These are phyloP conservation scores for Caretta caretta DNA, from an alignment of 2,113 vertebrate species.

Conservation along the genomic window DNA sequence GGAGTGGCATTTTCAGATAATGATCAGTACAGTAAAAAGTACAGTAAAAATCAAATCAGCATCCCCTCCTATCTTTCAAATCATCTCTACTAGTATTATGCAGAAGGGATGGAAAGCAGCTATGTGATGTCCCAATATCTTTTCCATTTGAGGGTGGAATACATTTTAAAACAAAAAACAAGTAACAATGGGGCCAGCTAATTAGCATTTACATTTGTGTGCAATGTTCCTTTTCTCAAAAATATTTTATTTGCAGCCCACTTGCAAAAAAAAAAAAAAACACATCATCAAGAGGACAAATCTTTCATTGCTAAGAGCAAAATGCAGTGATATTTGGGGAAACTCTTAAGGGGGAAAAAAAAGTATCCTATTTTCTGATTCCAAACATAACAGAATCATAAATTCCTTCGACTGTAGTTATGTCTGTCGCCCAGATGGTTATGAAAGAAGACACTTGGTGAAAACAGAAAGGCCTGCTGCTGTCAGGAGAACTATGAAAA, in stretches of 20 bases:
- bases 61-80: neutral
- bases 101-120: neutral
- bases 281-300: neutral
- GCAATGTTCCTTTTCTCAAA: neutral
- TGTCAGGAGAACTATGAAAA: slow-evolving; percentile 12
- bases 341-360: neutral
- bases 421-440: neutral
- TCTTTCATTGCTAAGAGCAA: neutral
- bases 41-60: neutral
- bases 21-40: neutral
- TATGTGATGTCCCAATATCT: neutral
- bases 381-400: neutral
- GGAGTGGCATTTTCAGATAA: neutral
- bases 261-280: neutral
- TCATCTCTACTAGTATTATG: neutral
- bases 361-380: neutral
- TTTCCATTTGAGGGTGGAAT: neutral
- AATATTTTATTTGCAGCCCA: neutral
- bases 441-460: neutral
- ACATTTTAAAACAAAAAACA: neutral
- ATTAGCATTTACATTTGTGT: rapidly evolving
- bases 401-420: neutral
- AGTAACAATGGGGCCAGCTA: neutral
- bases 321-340: neutral
- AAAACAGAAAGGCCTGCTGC: neutral